Conservation (phyloP, 2,797 vertebrate species). For the Sebastes vulpes region DNA sequence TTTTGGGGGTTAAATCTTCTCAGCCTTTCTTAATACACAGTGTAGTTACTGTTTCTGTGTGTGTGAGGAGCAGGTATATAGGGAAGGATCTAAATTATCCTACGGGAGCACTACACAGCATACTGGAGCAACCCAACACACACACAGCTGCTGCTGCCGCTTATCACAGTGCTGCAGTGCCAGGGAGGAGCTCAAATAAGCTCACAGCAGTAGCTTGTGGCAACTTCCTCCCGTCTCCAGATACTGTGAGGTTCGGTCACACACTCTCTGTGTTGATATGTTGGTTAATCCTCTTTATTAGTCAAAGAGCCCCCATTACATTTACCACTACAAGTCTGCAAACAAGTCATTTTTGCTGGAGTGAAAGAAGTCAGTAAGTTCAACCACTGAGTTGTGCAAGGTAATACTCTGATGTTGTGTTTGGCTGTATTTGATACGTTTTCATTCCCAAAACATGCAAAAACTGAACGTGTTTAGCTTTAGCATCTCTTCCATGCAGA, state of each 20-base stretch:
- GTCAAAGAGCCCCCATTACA: slow-evolving; percentile 42
- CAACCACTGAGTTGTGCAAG: neutral
- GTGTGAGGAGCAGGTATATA: slow-evolving; percentile 69
- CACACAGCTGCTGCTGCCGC: slow-evolving; percentile 48
- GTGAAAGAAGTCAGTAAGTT: slow-evolving; percentile 9
- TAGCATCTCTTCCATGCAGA: neutral
- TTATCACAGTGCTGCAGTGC: slow-evolving; percentile 81
- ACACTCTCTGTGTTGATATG: slow-evolving; percentile 46
- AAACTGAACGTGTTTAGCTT: neutral
- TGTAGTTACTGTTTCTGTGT: slow-evolving; percentile 10
- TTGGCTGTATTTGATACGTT: neutral
- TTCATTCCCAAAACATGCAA: neutral
- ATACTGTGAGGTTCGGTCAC: slow-evolving; percentile 60
- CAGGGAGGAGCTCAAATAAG: slow-evolving; percentile 62
- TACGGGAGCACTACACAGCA: slow-evolving; percentile 46
- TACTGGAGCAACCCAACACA: slow-evolving; percentile 53
- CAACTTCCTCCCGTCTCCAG: slow-evolving; percentile 62
- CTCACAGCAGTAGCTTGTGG: slow-evolving; percentile 65
- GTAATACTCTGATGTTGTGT: neutral
- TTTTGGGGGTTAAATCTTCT: slow-evolving; percentile 6
- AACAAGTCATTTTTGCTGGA: slow-evolving; percentile 26
- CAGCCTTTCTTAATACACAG: slow-evolving; percentile 10
- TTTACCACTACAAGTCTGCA: slow-evolving; percentile 25
- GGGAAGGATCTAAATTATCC: slow-evolving; percentile 70
- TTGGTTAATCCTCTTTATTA: slow-evolving; percentile 64